Percentiles rank a stretch among this genome's conserved stretches.
These are phyloP conservation scores for Stichodactyla mertensii DNA, from an alignment of 64 coral and sea anemone species.

Conservation along the genomic window DNA sequence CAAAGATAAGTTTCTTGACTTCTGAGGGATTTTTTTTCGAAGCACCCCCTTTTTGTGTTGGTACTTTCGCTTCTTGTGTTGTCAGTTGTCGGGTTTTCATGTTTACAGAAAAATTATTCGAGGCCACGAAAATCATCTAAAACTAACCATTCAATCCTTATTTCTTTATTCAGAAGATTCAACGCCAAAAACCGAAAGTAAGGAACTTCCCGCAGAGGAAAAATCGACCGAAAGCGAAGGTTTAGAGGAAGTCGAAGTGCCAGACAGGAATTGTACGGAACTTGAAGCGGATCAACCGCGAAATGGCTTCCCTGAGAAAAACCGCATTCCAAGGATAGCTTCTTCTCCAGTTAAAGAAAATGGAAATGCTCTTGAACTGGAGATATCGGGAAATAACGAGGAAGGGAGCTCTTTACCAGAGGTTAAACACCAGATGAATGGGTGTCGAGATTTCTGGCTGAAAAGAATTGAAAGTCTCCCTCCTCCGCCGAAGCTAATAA, in stretches of 20 bases:
- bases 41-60: too few relatives aligned
- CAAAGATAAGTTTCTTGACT: too few relatives aligned
- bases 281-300: background rate
- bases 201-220: background rate
- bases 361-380: background rate
- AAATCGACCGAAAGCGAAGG: background rate
- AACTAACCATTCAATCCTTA: background rate
- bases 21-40: too few relatives aligned
- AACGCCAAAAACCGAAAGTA: background rate
- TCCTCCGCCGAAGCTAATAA: slow-evolving; percentile 81
- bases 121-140: background rate
- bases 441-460: background rate
- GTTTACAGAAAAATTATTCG: too few relatives aligned
- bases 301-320: background rate
- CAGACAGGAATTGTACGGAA: background rate
- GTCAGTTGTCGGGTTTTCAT: too few relatives aligned
- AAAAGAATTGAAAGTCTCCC: slow-evolving; percentile 35
- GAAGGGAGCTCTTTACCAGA: background rate
- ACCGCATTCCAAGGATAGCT: background rate
- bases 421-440: background rate
- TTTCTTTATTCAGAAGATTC: background rate
- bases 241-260: background rate
- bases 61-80: too few relatives aligned
- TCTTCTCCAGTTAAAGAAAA: background rate
- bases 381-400: background rate